phyloP scores from a whole-genome alignment of 2,797 vertebrate species.

The Fringilla coelebs region DNA sequence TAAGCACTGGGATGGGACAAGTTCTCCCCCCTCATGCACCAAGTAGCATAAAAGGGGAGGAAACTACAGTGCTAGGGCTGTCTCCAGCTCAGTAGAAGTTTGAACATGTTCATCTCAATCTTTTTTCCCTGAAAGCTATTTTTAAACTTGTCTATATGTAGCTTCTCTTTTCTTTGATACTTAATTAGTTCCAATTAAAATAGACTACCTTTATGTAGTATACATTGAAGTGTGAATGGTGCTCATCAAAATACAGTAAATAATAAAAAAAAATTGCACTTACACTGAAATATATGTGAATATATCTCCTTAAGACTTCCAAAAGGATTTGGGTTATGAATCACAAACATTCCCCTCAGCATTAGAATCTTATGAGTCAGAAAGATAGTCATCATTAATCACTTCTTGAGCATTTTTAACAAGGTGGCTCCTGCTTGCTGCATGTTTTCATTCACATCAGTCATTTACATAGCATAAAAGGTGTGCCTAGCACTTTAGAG shows the following conservation, averaged over 20 bases:
- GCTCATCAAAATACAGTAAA: not conserved
- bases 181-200: constrained; percentile 33
- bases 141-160: not conserved
- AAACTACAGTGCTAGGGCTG: not conserved
- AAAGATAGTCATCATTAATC: constrained; percentile 44
- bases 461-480: not conserved
- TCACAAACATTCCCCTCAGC: constrained; percentile 25
- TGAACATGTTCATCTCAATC: not conserved
- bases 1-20: not conserved
- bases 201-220: not conserved
- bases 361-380: constrained; percentile 38
- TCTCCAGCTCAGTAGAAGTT: not conserved
- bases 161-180: not conserved
- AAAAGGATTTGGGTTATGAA: constrained; percentile 29
- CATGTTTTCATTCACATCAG: constrained; percentile 37
- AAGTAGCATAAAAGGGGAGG: not conserved
- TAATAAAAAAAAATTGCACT: not conserved
- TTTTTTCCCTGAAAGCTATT: not conserved
- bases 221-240: not conserved
- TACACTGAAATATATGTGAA: not conserved
- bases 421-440: constrained; percentile 39
- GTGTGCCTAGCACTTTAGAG: not conserved
- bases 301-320: not conserved
- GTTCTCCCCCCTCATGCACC: not conserved
- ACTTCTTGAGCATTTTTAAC: constrained; percentile 24